phyloP scores from a whole-genome alignment of 1,140 invertebrate genomes.

The Triops cancriformis region DNA sequence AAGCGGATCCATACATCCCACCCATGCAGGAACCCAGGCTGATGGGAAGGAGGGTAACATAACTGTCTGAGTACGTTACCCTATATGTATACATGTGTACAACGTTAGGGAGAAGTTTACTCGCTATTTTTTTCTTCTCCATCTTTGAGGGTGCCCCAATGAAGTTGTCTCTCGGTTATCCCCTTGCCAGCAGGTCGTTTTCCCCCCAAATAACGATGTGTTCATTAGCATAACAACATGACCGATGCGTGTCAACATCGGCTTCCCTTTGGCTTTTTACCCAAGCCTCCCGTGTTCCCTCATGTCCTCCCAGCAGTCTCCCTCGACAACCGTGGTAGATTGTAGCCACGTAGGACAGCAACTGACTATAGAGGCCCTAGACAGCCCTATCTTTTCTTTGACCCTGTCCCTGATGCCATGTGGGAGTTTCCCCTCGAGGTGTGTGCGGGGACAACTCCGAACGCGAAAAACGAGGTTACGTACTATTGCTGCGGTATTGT shows the following conservation, averaged over 20 bases:
- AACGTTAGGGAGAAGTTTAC: not conserved
- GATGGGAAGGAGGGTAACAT: not conserved
- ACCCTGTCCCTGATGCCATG: not conserved
- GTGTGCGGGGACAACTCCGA: not conserved
- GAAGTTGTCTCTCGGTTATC: not conserved
- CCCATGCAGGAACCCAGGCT: not conserved
- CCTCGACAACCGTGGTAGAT: not conserved
- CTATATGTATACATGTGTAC: too few species aligned
- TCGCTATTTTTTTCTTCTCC: not conserved
- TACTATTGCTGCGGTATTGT: too few species aligned
- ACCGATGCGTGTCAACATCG: constrained; percentile 12
- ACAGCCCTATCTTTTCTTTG: not conserved
- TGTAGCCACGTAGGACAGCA: not conserved
- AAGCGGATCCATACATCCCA: not conserved
- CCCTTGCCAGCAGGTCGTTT: constrained; percentile 12
- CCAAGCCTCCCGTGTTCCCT: not conserved
- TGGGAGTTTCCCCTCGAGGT: not conserved
- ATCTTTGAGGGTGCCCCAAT: not conserved
- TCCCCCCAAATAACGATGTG: not conserved
- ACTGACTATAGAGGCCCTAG: not conserved
- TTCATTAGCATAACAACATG: constrained; percentile 14
- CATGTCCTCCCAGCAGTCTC: not conserved
- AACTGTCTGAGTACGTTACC: too few species aligned
- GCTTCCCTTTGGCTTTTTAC: not conserved
- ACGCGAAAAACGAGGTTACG: too few species aligned